Percentiles rank a stretch among this genome's conserved stretches.
phyloP scores from a whole-genome alignment of 2,888 invertebrate species.

The Drosophila helvetica region DNA sequence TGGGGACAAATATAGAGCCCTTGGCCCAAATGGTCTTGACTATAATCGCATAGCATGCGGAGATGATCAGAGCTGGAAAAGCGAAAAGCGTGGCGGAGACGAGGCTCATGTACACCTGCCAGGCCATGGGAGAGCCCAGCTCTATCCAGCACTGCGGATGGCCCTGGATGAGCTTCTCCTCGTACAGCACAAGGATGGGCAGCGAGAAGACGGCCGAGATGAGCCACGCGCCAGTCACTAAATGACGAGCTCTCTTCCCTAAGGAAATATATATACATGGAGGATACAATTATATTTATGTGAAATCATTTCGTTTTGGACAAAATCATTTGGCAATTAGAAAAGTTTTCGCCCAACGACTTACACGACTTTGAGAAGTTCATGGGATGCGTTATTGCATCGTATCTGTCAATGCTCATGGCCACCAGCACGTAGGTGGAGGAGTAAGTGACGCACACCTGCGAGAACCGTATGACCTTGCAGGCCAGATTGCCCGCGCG shows the following conservation, averaged over 20 bases:
- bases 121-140: slow-evolving; percentile 88
- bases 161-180: slow-evolving; percentile 91
- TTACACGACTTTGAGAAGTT: slow-evolving; percentile 97
- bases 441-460: slow-evolving; percentile 95
- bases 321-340: slow-evolving; percentile 71
- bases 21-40: slow-evolving; percentile 97
- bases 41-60: slow-evolving; percentile 95
- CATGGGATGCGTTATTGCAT: slow-evolving; percentile 97
- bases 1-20: slow-evolving; percentile 83
- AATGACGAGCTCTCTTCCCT: slow-evolving; percentile 93
- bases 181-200: slow-evolving; percentile 92
- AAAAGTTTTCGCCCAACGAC: slow-evolving; percentile 84
- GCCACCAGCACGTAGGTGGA: slow-evolving; percentile 97
- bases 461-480: slow-evolving; percentile 93
- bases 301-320: slow-evolving; percentile 9
- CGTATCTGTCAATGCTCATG: slow-evolving; percentile 95
- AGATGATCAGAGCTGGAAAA: slow-evolving; percentile 93
- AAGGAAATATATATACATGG: slow-evolving; percentile 22
- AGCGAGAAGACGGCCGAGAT: slow-evolving; percentile 92
- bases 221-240: slow-evolving; percentile 92
- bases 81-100: slow-evolving; percentile 93
- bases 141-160: slow-evolving; percentile 95
- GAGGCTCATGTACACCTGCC: slow-evolving; percentile 95
- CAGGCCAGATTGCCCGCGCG: slow-evolving; percentile 94
- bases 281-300: neutral